These are phyloP conservation scores for Trissoscelio sp. DNA, from an alignment of 2,888 invertebrate genomes.

Conservation along the genomic window DNA sequence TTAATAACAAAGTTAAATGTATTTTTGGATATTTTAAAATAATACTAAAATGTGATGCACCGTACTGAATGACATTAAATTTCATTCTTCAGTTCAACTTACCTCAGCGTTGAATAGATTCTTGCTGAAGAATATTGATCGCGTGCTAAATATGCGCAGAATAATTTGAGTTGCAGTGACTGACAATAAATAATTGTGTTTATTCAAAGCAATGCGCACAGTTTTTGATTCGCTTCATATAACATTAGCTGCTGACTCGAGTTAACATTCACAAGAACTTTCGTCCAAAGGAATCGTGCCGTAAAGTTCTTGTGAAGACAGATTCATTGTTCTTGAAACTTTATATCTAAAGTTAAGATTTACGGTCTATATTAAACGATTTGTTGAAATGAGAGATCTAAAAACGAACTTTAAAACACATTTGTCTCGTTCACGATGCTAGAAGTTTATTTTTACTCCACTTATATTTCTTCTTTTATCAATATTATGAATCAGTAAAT, in stretches of 20 bases:
- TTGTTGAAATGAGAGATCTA: conserved; percentile 24
- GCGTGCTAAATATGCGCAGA: background rate
- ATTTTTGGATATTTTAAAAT: too few relatives aligned
- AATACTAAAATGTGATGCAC: too few relatives aligned
- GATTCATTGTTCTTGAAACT: conserved; percentile 46
- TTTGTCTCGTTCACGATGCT: background rate
- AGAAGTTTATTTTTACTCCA: background rate
- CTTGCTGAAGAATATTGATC: too few relatives aligned
- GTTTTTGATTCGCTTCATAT: background rate
- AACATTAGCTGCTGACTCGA: conserved; percentile 4
- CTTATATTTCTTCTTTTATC: too few relatives aligned
- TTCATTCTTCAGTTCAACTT: background rate
- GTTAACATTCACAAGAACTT: conserved; percentile 31
- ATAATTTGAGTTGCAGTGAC: background rate
- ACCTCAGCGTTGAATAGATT: background rate
- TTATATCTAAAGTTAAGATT: conserved; percentile 43
- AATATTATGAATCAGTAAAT: too few relatives aligned
- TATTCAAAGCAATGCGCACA: background rate
- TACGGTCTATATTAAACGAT: conserved; percentile 52
- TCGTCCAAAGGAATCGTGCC: conserved; percentile 9
- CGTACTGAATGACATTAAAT: too few relatives aligned
- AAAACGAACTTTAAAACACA: conserved; percentile 13
- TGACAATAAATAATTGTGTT: background rate
- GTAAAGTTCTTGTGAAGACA: conserved; percentile 28
- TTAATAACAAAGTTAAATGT: too few relatives aligned